Conservation (phyloP, 2,797 vertebrate genomes). For the Chiloscyllium punctatum region DNA sequence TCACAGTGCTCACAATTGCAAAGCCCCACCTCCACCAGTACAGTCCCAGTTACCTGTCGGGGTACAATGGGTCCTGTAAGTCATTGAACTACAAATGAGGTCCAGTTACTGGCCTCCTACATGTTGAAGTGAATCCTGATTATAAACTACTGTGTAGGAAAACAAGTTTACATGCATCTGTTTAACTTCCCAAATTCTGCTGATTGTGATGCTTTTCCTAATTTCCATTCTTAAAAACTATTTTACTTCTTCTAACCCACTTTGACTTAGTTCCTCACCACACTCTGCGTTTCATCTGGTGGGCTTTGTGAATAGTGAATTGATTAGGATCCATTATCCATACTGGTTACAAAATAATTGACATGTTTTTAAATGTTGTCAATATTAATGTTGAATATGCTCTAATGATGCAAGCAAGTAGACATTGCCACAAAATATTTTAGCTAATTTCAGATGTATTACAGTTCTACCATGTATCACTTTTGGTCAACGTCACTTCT, state of each 20-base stretch:
- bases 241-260: too few species aligned
- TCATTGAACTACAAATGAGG: not conserved
- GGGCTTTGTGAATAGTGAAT: not conserved
- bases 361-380: not conserved
- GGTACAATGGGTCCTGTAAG: not conserved
- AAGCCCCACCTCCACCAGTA: too few species aligned
- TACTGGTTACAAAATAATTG: not conserved
- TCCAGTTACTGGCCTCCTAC: not conserved
- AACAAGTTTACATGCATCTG: not conserved
- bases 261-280: not conserved
- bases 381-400: too few species aligned
- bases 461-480: not conserved
- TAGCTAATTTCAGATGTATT: not conserved
- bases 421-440: not conserved
- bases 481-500: conserved; percentile 27
- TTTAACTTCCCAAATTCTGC: not conserved
- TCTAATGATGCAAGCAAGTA: not conserved
- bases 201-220: not conserved
- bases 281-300: not conserved
- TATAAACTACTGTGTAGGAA: not conserved
- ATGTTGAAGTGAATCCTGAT: not conserved
- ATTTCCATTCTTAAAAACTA: not conserved
- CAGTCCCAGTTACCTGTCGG: not conserved
- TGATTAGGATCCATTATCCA: not conserved
- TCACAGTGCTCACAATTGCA: too few species aligned